phyloP scores from a whole-genome alignment of 2,888 invertebrate genomes.

The Melanophora roralis region DNA sequence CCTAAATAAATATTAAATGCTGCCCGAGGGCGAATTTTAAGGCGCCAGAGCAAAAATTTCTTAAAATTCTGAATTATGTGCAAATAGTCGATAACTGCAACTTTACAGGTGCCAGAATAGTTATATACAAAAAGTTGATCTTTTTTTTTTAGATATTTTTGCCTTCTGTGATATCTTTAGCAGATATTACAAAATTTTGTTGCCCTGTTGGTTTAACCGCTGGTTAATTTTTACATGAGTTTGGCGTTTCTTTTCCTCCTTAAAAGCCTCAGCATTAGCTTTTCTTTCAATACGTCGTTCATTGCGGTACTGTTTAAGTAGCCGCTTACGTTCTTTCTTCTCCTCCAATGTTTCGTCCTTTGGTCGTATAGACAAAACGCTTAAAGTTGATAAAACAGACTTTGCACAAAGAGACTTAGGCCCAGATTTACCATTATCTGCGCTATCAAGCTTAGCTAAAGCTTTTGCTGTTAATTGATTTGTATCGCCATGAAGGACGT shows the following conservation, averaged over 20 bases:
- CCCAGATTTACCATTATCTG: constrained; percentile 74
- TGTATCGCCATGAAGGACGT: constrained; percentile 79
- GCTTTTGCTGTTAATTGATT: constrained; percentile 84
- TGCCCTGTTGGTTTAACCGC: constrained; percentile 85
- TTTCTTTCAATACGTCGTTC: constrained; percentile 90
- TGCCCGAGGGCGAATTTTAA: no score
- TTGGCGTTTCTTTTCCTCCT: constrained; percentile 89
- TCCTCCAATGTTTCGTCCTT: constrained; percentile 89
- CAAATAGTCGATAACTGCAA: no score
- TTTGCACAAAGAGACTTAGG: constrained; percentile 81
- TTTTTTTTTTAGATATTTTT: no score
- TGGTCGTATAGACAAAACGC: constrained; percentile 83
- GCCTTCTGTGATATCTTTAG: no score
- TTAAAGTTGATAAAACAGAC: constrained; percentile 83
- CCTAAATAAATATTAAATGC: no score
- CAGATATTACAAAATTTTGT: constrained; percentile 78
- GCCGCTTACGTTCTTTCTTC: constrained; percentile 85
- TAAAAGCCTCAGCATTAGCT: constrained; percentile 88
- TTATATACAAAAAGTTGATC: no score
- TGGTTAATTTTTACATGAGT: constrained; percentile 88
- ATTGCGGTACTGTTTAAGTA: constrained; percentile 86
- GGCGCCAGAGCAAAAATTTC: no score
- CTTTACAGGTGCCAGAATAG: no score
- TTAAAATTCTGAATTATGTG: constrained; percentile 14
- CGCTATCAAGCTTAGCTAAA: constrained; percentile 81